These are phyloP conservation scores for Cnemophilus loriae DNA, from an alignment of 2,113 vertebrate genomes.

Conservation along the genomic window DNA sequence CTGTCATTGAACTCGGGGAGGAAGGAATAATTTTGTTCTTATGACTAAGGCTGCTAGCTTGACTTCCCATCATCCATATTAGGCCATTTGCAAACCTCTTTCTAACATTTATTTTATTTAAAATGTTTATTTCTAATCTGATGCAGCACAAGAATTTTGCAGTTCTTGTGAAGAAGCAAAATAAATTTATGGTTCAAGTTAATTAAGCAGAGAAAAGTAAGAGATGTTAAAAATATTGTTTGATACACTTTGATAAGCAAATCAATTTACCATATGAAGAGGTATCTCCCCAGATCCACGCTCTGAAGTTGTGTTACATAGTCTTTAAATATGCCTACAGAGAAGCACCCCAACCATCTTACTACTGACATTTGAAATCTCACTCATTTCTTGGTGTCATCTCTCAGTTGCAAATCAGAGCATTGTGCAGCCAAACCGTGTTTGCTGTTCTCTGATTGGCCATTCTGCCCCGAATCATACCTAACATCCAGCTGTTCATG, in stretches of 20 bases:
- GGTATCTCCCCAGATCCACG: background rate
- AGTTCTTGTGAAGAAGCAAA: slow-evolving; percentile 1
- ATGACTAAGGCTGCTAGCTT: background rate
- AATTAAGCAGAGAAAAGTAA: background rate
- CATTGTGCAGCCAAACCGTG: background rate
- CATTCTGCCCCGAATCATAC: background rate
- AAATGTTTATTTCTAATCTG: slow-evolving; percentile 8
- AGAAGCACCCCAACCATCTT: background rate
- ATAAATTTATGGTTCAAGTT: slow-evolving; percentile 2
- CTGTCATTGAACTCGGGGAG: slow-evolving; percentile 12
- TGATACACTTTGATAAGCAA: slow-evolving; percentile 28
- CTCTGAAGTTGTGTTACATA: background rate
- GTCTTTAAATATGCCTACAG: background rate
- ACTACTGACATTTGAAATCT: background rate
- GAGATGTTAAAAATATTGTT: background rate
- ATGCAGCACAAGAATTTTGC: slow-evolving; percentile 1
- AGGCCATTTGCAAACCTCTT: background rate
- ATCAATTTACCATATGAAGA: background rate
- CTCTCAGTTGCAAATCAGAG: background rate
- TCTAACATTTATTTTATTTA: background rate
- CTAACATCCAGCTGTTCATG: background rate
- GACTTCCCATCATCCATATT: background rate
- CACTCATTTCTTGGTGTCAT: background rate
- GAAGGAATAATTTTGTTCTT: background rate
- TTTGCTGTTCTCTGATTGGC: background rate